phyloP scores from a whole-genome alignment of 1,140 invertebrate genomes.

The Dryas iulia region DNA sequence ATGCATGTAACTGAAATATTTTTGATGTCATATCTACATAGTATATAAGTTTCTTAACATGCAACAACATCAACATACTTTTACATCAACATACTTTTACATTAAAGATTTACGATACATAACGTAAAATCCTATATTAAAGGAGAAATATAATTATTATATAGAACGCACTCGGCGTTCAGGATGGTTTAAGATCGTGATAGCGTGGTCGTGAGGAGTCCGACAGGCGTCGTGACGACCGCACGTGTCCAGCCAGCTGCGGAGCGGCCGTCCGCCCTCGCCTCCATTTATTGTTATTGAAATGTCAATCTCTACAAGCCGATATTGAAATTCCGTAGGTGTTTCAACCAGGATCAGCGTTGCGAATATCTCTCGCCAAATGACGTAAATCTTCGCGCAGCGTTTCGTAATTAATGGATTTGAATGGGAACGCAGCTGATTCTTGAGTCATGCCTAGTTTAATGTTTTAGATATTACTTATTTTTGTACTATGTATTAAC shows the following conservation, averaged over 20 bases:
- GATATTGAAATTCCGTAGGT: conserved; percentile 34
- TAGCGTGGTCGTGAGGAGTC: conserved; percentile 51
- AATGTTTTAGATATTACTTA: neutral
- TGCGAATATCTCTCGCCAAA: conserved; percentile 24
- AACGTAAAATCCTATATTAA: neutral
- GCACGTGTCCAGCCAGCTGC: conserved; percentile 59
- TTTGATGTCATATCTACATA: too few relatives aligned
- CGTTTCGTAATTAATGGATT: conserved; percentile 34
- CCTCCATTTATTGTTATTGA: conserved; percentile 49
- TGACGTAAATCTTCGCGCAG: conserved; percentile 26
- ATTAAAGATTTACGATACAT: too few relatives aligned
- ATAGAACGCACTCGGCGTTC: conserved; percentile 1
- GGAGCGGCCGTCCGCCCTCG: conserved; percentile 33
- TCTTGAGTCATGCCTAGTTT: conserved; percentile 21
- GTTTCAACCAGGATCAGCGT: conserved; percentile 24
- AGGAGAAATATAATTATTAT: neutral
- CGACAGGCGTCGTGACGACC: conserved; percentile 54
- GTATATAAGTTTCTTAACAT: too few relatives aligned
- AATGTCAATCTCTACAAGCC: conserved; percentile 40
- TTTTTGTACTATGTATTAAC: neutral
- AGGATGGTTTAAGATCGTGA: conserved; percentile 50
- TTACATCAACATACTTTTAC: too few relatives aligned
- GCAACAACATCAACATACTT: too few relatives aligned
- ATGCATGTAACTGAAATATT: too few relatives aligned
- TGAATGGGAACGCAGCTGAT: conserved; percentile 28